phyloP scores from a whole-genome alignment of 2,888 invertebrate genomes.

The Onchidella celtica region DNA sequence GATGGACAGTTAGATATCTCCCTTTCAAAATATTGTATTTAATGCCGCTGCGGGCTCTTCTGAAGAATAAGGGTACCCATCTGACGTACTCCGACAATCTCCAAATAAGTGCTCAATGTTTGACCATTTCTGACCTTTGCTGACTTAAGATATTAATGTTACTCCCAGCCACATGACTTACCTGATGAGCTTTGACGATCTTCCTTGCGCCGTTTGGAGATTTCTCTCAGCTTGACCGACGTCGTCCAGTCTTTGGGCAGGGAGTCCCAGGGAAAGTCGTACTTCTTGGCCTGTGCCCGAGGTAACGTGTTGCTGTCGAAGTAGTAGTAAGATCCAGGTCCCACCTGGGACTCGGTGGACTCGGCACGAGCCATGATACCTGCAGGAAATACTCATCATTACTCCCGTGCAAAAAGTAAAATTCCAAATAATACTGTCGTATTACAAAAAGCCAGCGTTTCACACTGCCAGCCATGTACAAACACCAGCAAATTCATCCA shows the following conservation, averaged over 20 bases:
- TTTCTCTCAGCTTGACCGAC: constrained; percentile 72
- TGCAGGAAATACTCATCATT: neutral
- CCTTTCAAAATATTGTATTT: too few species aligned
- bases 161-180: constrained; percentile 46
- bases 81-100: too few species aligned
- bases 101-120: too few species aligned
- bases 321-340: constrained; percentile 73
- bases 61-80: too few species aligned
- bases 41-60: too few species aligned
- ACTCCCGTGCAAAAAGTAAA: neutral
- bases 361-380: constrained; percentile 17
- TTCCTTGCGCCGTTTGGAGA: constrained; percentile 71
- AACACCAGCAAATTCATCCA: too few species aligned
- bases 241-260: constrained; percentile 76
- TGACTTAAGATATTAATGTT: neutral
- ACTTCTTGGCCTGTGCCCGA: constrained; percentile 67
- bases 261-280: constrained; percentile 74
- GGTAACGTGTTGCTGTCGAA: constrained; percentile 72
- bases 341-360: constrained; percentile 57
- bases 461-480: too few species aligned
- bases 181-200: constrained; percentile 77
- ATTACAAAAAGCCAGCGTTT: neutral
- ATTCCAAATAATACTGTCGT: too few species aligned
- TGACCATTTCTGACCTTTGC: too few species aligned
- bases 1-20: too few species aligned